Evolutionary conservation across 2,797 vertebrate species (phyloP).

Genomic region (Malurus splendens): DNA sequence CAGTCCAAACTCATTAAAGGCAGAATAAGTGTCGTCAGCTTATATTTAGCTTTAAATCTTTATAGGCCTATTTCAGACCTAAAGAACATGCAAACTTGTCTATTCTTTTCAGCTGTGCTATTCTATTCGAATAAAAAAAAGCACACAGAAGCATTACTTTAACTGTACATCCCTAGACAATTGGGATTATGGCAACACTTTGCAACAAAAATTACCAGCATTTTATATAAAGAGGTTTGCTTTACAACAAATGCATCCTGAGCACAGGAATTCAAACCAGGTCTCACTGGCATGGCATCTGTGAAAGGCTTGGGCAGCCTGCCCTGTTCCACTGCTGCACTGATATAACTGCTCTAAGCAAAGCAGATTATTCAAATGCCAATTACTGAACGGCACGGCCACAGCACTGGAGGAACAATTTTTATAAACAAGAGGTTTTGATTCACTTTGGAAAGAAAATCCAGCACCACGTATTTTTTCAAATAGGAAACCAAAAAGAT

Average conservation of each 20-base stretch:
- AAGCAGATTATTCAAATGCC: background rate
- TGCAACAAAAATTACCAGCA: background rate
- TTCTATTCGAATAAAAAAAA: background rate
- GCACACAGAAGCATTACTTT: accelerated
- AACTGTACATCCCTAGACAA: background rate
- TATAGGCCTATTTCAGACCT: background rate
- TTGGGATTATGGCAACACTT: background rate
- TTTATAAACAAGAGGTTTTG: background rate
- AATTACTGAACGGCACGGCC: background rate
- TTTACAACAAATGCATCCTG: background rate
- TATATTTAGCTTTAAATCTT: background rate
- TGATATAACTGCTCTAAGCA: background rate
- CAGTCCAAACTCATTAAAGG: background rate
- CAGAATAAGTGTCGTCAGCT: background rate
- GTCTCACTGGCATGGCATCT: background rate
- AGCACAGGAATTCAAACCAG: background rate
- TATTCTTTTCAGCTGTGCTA: background rate
- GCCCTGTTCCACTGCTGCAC: background rate
- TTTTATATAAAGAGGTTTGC: background rate
- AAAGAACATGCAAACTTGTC: background rate
- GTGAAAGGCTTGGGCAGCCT: background rate
- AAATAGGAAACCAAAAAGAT: background rate
- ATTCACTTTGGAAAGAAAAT: background rate
- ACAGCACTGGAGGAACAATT: background rate
- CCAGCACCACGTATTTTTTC: background rate